Percentiles rank a stretch among this genome's conserved stretches.
Conservation (phyloP, 2,113 vertebrate genomes). For the Cryptotis parvus region DNA sequence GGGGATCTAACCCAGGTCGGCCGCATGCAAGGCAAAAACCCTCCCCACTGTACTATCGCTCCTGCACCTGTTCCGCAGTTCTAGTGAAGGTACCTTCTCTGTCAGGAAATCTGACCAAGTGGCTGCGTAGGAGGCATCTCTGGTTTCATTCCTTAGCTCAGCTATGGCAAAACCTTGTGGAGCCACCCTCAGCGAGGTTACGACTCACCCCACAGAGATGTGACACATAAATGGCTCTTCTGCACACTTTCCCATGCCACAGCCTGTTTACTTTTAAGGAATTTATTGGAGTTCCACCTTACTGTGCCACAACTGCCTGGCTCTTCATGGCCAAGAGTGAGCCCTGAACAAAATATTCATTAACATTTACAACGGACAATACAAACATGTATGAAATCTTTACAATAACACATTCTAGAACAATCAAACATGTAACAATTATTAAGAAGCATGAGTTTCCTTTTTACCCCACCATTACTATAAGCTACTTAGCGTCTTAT, state of each 20-base stretch:
- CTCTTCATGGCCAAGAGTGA: conserved; percentile 53
- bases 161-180: neutral
- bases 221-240: neutral
- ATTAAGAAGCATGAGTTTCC: conserved; percentile 54
- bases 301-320: conserved; percentile 54
- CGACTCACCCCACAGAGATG: conserved; percentile 20
- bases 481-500: conserved; percentile 51
- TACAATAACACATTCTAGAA: conserved; percentile 66
- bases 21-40: too few species aligned
- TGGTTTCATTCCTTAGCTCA: neutral
- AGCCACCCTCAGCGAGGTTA: neutral
- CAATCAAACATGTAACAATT: conserved; percentile 60
- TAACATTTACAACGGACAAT: conserved; percentile 72
- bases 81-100: neutral
- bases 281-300: conserved; percentile 71
- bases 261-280: conserved; percentile 62
- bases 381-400: conserved; percentile 57
- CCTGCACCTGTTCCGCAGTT: neutral
- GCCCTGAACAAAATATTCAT: conserved; percentile 56
- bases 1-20: too few species aligned
- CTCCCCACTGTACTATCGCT: too few species aligned
- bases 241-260: conserved; percentile 21
- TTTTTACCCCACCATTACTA: conserved; percentile 2
- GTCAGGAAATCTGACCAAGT: neutral
- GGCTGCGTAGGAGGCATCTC: neutral